Conservation (phyloP, 2,888 invertebrate genomes). For the Dorcus parallelipipedus region DNA sequence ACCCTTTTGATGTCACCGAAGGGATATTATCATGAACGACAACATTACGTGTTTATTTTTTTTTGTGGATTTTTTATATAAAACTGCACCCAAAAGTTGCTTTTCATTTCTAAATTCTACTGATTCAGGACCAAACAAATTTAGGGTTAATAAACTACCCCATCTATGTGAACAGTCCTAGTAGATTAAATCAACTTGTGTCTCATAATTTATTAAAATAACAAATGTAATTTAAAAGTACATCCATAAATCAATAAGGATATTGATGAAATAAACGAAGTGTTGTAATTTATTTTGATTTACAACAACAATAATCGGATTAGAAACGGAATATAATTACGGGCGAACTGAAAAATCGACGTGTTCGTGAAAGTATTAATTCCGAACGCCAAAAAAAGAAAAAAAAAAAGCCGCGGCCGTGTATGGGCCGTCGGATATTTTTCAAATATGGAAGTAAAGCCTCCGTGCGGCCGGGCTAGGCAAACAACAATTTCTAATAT, state of each 20-base stretch:
- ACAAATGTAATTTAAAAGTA: too few relatives aligned
- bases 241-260: too few relatives aligned
- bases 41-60: too few relatives aligned
- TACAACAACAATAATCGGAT: slow-evolving; percentile 13
- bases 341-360: background rate
- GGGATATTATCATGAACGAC: slow-evolving; percentile 9
- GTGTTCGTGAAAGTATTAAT: background rate
- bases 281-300: slow-evolving; percentile 16
- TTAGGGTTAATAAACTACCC: too few relatives aligned
- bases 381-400: background rate
- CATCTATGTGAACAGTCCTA: too few relatives aligned
- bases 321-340: slow-evolving; percentile 2
- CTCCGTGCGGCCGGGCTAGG: background rate
- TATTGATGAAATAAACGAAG: too few relatives aligned
- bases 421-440: background rate
- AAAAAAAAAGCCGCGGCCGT: background rate
- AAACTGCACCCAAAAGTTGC: too few relatives aligned
- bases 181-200: too few relatives aligned
- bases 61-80: too few relatives aligned
- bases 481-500: background rate
- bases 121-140: too few relatives aligned
- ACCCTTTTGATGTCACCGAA: slow-evolving; percentile 38
- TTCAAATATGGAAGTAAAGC: background rate
- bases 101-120: too few relatives aligned
- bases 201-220: too few relatives aligned